Evolutionary conservation across 2,888 invertebrate species (phyloP).

Genomic region (Aethes cnicana): DNA sequence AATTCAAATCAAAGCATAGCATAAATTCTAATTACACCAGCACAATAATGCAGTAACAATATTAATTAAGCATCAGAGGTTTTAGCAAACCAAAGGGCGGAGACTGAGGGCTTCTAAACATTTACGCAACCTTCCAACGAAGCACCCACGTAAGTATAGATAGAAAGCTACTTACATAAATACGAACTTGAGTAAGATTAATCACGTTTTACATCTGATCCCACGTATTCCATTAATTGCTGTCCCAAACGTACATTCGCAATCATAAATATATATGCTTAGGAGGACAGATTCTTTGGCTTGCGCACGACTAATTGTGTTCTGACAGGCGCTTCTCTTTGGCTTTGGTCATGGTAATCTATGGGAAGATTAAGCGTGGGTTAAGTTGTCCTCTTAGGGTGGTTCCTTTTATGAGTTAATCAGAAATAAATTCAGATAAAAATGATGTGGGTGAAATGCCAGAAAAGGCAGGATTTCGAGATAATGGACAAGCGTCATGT

Average conservation of each 20-base stretch:
- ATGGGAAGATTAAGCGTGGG: slow-evolving; percentile 7
- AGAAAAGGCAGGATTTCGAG: too few species aligned
- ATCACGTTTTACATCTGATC: slow-evolving; percentile 39
- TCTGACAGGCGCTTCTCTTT: slow-evolving; percentile 20
- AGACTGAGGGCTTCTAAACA: neutral
- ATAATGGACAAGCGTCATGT: too few species aligned
- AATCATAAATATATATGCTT: slow-evolving; percentile 29
- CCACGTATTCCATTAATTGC: slow-evolving; percentile 32
- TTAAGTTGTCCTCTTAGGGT: neutral
- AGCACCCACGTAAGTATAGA: neutral
- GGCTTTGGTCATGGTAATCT: slow-evolving; percentile 18
- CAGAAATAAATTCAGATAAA: too few species aligned
- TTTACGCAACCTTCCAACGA: slow-evolving; percentile 5
- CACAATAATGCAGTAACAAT: neutral
- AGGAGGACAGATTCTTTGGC: slow-evolving; percentile 26
- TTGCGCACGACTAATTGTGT: slow-evolving; percentile 24
- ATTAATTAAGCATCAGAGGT: neutral
- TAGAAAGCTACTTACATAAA: slow-evolving; percentile 28
- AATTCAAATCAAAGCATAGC: too few species aligned
- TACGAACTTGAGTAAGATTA: slow-evolving; percentile 37
- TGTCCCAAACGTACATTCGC: slow-evolving; percentile 30
- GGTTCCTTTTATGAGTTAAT: too few species aligned
- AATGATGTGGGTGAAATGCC: too few species aligned
- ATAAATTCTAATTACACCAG: neutral
- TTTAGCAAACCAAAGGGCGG: neutral